Evolutionary conservation across 1,140 invertebrate genomes (phyloP).

Genomic region (Caenorhabditis tropicalis): DNA sequence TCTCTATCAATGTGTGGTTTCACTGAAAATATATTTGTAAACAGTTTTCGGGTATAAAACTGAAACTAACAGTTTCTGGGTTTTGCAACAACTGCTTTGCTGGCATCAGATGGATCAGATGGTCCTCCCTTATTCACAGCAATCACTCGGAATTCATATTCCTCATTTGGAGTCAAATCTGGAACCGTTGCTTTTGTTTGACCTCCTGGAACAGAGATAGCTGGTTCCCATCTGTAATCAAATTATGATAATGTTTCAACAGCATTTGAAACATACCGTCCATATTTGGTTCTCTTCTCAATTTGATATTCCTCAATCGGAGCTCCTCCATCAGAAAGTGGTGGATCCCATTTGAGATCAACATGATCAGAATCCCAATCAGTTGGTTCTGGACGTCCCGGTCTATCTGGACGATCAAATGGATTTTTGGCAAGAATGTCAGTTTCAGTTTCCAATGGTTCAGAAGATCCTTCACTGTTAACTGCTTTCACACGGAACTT

Average conservation of each 20-base stretch:
- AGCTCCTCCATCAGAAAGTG: constrained; percentile 86
- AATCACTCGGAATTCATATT: constrained; percentile 85
- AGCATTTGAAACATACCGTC: constrained; percentile 70
- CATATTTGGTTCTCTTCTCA: constrained; percentile 91
- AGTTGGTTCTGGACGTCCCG: constrained; percentile 86
- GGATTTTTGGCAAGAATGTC: constrained; percentile 94
- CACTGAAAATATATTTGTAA: constrained; percentile 60
- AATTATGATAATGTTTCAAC: neutral
- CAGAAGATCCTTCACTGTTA: constrained; percentile 91
- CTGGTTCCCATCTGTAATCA: constrained; percentile 84
- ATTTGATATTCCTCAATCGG: constrained; percentile 93
- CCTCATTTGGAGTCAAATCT: constrained; percentile 87
- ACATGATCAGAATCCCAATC: constrained; percentile 88
- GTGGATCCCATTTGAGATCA: constrained; percentile 88
- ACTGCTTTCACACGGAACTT: constrained; percentile 97
- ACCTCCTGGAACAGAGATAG: constrained; percentile 83
- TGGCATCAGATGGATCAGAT: constrained; percentile 80
- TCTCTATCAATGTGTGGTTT: constrained; percentile 89
- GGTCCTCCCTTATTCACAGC: constrained; percentile 90
- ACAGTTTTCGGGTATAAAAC: constrained; percentile 63
- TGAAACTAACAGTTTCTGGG: constrained; percentile 82
- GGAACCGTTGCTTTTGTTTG: constrained; percentile 82
- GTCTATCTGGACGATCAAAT: constrained; percentile 81
- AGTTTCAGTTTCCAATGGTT: constrained; percentile 86
- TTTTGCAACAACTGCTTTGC: constrained; percentile 83